Evolutionary conservation across 2,113 vertebrate genomes (phyloP).

Genomic region (Rhea pennata): DNA sequence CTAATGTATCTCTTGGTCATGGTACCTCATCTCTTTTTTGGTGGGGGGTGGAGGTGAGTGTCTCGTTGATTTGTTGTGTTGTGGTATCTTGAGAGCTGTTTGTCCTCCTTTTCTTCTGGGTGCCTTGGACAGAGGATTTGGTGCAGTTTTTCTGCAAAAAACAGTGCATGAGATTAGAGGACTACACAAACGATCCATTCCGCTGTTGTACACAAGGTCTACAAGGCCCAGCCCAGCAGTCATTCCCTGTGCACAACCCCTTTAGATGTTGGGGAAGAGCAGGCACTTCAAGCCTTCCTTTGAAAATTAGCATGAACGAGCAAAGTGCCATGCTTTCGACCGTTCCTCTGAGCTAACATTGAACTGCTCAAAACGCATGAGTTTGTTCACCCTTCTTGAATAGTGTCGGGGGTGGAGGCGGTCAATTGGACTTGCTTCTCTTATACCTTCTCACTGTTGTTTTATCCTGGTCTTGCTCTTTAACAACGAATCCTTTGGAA

Average conservation of each 20-base stretch:
- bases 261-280: accelerated
- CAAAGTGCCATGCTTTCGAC: neutral
- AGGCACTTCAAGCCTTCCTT: neutral
- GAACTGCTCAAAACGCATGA: neutral
- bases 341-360: neutral
- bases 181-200: too few species aligned
- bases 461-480: conserved; percentile 4
- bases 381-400: neutral
- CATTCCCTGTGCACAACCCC: neutral
- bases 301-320: accelerated
- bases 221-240: neutral
- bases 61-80: neutral
- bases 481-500: conserved; percentile 31
- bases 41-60: neutral
- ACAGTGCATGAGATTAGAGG: neutral
- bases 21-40: neutral
- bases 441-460: neutral
- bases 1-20: neutral
- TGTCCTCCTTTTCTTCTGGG: neutral
- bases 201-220: too few species aligned
- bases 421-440: neutral
- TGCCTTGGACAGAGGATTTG: neutral
- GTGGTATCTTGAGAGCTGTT: neutral
- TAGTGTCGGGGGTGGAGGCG: neutral
- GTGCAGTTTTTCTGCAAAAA: neutral